Conservation (phyloP, 2,888 invertebrate genomes). For the Cheilosia urbana region DNA sequence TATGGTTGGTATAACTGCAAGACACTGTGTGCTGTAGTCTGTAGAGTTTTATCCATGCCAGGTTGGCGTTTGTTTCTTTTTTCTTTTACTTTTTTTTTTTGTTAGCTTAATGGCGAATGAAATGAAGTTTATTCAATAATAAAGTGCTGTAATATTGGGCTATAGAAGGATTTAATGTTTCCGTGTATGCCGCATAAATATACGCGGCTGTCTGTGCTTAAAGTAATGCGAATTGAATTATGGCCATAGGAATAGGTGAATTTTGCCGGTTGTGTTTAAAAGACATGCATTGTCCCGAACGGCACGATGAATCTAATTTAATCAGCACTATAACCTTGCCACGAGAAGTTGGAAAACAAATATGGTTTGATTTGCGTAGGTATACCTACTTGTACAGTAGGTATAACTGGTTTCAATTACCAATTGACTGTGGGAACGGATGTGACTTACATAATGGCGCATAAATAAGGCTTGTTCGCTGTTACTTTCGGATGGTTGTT, state of each 20-base stretch:
- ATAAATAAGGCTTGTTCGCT: too few relatives aligned
- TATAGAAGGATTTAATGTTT: constrained; percentile 16
- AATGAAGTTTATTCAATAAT: constrained; percentile 51
- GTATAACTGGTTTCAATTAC: too few relatives aligned
- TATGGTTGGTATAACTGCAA: constrained; percentile 55
- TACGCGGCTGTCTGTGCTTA: constrained; percentile 10
- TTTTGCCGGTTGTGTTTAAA: too few relatives aligned
- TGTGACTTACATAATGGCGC: too few relatives aligned
- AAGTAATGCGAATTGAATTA: constrained; percentile 7
- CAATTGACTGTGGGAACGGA: too few relatives aligned
- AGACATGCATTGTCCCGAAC: too few relatives aligned
- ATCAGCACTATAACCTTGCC: too few relatives aligned
- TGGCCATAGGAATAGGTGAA: background rate
- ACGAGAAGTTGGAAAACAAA: too few relatives aligned
- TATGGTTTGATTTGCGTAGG: too few relatives aligned
- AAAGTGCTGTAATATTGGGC: constrained; percentile 44
- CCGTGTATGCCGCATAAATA: background rate
- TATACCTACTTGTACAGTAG: too few relatives aligned
- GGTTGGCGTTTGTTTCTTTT: constrained; percentile 2
- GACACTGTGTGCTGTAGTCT: constrained; percentile 50
- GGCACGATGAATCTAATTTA: too few relatives aligned
- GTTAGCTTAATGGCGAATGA: constrained; percentile 41
- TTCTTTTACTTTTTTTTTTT: constrained; percentile 1
- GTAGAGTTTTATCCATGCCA: constrained; percentile 43
- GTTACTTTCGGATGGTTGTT: too few relatives aligned